These are phyloP conservation scores for Unio pictorum DNA, from an alignment of 2,888 invertebrate genomes.

Conservation along the genomic window DNA sequence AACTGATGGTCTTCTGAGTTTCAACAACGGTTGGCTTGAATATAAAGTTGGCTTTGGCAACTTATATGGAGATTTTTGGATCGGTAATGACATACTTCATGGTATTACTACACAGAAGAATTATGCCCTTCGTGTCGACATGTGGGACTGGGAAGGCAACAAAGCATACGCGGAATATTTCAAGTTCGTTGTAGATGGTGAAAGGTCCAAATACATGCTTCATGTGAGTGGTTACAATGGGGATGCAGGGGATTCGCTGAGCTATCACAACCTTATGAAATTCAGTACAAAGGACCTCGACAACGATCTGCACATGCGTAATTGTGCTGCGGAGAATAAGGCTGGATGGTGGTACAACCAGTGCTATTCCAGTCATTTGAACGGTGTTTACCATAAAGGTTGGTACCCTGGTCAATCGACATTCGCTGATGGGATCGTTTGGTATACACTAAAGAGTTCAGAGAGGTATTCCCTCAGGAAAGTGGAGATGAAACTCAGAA, in stretches of 20 bases:
- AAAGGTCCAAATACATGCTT: constrained; percentile 55
- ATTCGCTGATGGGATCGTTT: constrained; percentile 61
- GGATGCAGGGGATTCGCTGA: constrained; percentile 66
- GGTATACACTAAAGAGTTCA: constrained; percentile 65
- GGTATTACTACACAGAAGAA: constrained; percentile 54
- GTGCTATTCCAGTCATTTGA: constrained; percentile 65
- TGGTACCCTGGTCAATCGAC: constrained; percentile 58
- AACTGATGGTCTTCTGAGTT: constrained; percentile 60
- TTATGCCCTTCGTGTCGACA: constrained; percentile 65
- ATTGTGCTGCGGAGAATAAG: constrained; percentile 68
- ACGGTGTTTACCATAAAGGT: constrained; percentile 66
- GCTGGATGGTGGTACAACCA: constrained; percentile 70
- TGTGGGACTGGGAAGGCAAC: constrained; percentile 70
- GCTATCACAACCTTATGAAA: constrained; percentile 66
- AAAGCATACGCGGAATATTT: constrained; percentile 63
- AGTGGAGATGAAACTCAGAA: constrained; percentile 65
- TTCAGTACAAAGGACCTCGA: constrained; percentile 69
- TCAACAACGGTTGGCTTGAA: constrained; percentile 66
- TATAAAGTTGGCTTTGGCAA: constrained; percentile 69
- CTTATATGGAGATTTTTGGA: constrained; percentile 68
- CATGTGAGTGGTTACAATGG: constrained; percentile 57
- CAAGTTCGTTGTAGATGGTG: constrained; percentile 58
- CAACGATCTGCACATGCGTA: constrained; percentile 66
- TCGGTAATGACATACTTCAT: constrained; percentile 64
- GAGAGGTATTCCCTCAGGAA: constrained; percentile 66